These are phyloP conservation scores for Apomyelois bistriatella DNA, from an alignment of 2,888 invertebrate genomes.

Conservation along the genomic window DNA sequence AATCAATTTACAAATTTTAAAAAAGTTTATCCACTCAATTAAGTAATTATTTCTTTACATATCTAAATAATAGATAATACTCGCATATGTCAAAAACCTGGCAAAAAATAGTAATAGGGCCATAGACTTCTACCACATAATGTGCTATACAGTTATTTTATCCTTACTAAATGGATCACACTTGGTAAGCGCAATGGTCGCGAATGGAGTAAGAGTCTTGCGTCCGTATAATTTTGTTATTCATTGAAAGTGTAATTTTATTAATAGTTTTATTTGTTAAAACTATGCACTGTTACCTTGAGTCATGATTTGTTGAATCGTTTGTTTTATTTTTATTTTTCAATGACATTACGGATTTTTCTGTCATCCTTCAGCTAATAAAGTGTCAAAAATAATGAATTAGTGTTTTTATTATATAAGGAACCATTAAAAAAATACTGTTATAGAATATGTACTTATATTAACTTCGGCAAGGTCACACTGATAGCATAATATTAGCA, in stretches of 20 bases:
- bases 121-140: too few relatives aligned
- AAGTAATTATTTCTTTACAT: too few relatives aligned
- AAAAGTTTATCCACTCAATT: not conserved
- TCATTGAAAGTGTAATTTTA: conserved; percentile 66
- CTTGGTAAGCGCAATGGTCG: conserved; percentile 4
- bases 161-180: conserved; percentile 22
- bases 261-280: conserved; percentile 73
- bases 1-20: conserved; percentile 3
- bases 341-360: conserved; percentile 74
- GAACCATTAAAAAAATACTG: not conserved
- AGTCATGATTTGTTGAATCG: conserved; percentile 78
- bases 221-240: conserved; percentile 51
- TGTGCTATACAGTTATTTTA: too few relatives aligned
- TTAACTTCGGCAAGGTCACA: not conserved
- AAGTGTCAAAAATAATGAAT: conserved; percentile 74
- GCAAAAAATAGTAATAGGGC: too few relatives aligned
- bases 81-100: too few relatives aligned
- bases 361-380: conserved; percentile 77
- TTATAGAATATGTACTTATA: not conserved
- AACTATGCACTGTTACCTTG: conserved; percentile 76
- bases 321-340: conserved; percentile 76
- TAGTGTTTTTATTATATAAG: conserved; percentile 47
- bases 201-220: not conserved
- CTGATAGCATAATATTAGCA: not conserved
- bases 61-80: too few relatives aligned